Base-by-base conservation (phyloP, 2,888 invertebrate species). In the Amorpha juglandis region DNA sequence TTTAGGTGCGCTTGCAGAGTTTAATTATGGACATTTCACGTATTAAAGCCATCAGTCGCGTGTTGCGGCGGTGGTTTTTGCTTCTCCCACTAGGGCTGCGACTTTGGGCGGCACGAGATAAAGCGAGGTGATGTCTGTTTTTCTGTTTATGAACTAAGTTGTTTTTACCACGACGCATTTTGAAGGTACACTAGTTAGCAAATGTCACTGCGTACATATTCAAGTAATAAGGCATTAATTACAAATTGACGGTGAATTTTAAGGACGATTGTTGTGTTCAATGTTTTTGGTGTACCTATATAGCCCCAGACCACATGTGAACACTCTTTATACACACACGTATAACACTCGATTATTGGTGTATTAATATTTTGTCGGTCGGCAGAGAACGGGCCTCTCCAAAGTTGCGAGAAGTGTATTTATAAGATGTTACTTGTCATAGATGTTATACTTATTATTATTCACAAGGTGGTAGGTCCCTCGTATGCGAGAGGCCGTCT, bases 21-120 rank as follows among this genome's bases (percentile, higher is more conserved):
- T 58, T n/a, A n/a, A n/a, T n/a, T 38, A 58, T 58, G 42, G 19
- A 38, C 55, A 55, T 55, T 35, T 33, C 19, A n/a, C 19, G 12
- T 21, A 58, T 42, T 38, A 38, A 35, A 11, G 11, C 16, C 38
- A 38, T n/a, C 55, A 7, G 16, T 38, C 19, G 16, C 19, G 45
- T 45, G 45, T 0, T 45, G 14, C 11, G 14, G 38, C 38, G 35
- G 16, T 3, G 8, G 38, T 55, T 38, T 55, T 55, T 55, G 53
- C 8, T 55, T 35, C 33, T 35, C n/a, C 11, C 35, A 16, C 0
- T 7, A 11, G n/a, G 16, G 0, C 35, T n/a, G n/a, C 11, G 35
- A 35, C 35, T 55, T 55, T 58, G 58, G 42, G 42, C 58, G 42
- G 42, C 19, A 16, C 11, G 19, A 12, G n/a, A 38, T 9, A 42